Base-by-base conservation (phyloP, 2,888 invertebrate genomes). In the Dasypogon diadema region DNA sequence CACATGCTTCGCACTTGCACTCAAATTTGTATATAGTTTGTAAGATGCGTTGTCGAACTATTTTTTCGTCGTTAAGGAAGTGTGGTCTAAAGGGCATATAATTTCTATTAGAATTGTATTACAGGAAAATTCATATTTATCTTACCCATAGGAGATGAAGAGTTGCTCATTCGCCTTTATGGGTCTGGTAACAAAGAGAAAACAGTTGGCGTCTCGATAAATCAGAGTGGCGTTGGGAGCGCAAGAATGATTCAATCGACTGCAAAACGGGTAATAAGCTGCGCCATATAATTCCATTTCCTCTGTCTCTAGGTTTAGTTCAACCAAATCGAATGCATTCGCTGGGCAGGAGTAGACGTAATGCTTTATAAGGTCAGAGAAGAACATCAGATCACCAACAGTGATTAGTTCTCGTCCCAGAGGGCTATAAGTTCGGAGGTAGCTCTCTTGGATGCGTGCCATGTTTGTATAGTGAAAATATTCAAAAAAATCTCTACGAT, bases 141-240 rank as follows among this genome's bases (percentile, higher is more conserved):
- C n/a, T 48, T 48, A 48, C 48, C 48, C 48, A 48, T 48, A 48
- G 16, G 12, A 48, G 5, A 48, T n/a, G n/a, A 48, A 48, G n/a
- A 48, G 5, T 16, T 48, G 48, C 5, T n/a, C 16, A 4, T n/a
- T 6, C n/a, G 48, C 12, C n/a, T 48, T n/a, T 14, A 48, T 48
- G 8, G 48, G 48, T 48, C 48, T 10, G 1, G n/a, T n/a, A 48
- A 16, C n/a, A n/a, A 48, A 48, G 5, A 48, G 5, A 2, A 12
- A 14, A 16, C 48, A 48, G 8, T n/a, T 48, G 6, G 5, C 16
- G 48, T 48, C n/a, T 2, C 16, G 48, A n/a, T 12, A 48, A 16
- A 48, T n/a, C n/a, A 5, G 6, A 48, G n/a, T 14, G 48, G 48
- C 48, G 2, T 48, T 48, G 14, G 48, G 48, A 48, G 48, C 48